Conservation (phyloP, 2,888 invertebrate genomes). For the Ephialtes manifestator region DNA sequence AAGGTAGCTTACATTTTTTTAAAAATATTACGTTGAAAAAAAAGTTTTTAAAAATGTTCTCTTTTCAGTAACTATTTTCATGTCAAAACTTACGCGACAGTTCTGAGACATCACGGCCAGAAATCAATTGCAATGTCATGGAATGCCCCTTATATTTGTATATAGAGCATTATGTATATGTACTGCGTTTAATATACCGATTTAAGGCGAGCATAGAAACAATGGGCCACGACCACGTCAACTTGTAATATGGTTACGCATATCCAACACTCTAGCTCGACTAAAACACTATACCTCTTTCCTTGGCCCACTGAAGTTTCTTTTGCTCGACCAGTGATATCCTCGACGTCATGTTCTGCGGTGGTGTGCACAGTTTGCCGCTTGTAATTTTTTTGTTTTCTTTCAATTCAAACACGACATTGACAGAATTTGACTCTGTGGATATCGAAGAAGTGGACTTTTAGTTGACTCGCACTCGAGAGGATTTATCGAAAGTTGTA, state of each 20-base stretch:
- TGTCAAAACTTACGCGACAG: too few species aligned
- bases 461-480: conserved; percentile 45
- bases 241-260: conserved; percentile 1
- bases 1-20: too few species aligned
- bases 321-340: conserved; percentile 94
- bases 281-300: conserved; percentile 90
- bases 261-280: background rate
- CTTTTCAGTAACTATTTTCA: too few species aligned
- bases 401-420: conserved; percentile 5
- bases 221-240: conserved; percentile 26
- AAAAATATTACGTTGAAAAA: too few species aligned
- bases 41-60: too few species aligned
- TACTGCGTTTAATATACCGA: conserved; percentile 34
- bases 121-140: too few species aligned
- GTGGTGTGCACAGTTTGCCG: conserved; percentile 5
- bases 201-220: background rate
- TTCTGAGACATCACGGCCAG: too few species aligned
- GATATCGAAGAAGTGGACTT: conserved; percentile 50
- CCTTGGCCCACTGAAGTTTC: conserved; percentile 96
- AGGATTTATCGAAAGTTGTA: conserved; percentile 32
- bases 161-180: conserved; percentile 10
- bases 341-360: conserved; percentile 74
- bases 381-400: background rate
- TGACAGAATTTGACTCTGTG: conserved; percentile 1
- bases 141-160: background rate